phyloP scores from a whole-genome alignment of 2,113 vertebrate genomes.

The Hyaena hyaena region DNA sequence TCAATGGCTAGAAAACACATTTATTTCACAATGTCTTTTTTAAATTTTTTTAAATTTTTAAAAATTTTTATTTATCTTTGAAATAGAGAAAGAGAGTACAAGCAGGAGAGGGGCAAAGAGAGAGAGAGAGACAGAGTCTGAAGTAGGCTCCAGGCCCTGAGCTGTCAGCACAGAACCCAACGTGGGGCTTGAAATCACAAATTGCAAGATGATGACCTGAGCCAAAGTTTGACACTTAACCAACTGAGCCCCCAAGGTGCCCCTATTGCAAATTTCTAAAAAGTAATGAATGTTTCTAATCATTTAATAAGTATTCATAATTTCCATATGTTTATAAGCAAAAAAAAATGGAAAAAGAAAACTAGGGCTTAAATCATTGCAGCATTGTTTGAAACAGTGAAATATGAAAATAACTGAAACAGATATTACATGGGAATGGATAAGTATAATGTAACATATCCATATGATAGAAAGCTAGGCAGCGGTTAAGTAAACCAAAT shows the following conservation, averaged over 20 bases:
- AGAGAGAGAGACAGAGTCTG: too few relatives aligned
- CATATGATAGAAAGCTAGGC: neutral
- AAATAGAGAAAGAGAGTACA: too few relatives aligned
- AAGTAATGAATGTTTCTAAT: neutral
- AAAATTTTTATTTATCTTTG: too few relatives aligned
- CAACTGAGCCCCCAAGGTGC: too few relatives aligned
- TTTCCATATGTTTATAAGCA: neutral
- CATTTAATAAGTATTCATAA: neutral
- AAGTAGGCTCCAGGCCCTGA: too few relatives aligned
- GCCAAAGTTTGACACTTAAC: too few relatives aligned
- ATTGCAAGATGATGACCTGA: too few relatives aligned
- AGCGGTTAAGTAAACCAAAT: neutral
- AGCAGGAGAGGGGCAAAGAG: too few relatives aligned
- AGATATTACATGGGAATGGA: neutral
- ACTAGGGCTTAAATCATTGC: neutral
- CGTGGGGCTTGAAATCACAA: too few relatives aligned
- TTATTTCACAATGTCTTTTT: neutral
- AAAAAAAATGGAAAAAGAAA: neutral
- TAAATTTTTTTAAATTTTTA: too few relatives aligned
- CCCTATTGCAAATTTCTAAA: neutral
- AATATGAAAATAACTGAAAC: neutral
- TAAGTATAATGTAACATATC: neutral
- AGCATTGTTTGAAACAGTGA: neutral
- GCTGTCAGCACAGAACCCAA: too few relatives aligned
- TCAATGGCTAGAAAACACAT: constrained; percentile 5